phyloP scores from a whole-genome alignment of 2,888 invertebrate genomes.

The Aquatica leii region DNA sequence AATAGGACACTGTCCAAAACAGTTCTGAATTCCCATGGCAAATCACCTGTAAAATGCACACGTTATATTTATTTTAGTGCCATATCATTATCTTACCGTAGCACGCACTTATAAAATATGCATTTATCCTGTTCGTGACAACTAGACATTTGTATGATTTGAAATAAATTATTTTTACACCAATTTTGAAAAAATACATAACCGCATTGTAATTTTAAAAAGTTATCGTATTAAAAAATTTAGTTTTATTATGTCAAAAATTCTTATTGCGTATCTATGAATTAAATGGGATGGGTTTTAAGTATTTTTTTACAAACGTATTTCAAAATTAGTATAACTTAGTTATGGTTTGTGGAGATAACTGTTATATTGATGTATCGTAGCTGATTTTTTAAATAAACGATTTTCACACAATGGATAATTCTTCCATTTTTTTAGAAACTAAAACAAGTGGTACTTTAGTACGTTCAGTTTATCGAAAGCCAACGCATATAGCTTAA shows the following conservation, averaged over 20 bases:
- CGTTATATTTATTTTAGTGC: slow-evolving; percentile 54
- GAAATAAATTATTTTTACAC: slow-evolving; percentile 43
- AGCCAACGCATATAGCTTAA: no score
- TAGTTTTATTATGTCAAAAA: background rate
- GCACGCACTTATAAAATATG: slow-evolving; percentile 53
- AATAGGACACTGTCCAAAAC: slow-evolving; percentile 34
- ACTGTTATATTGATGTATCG: no score
- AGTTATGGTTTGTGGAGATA: no score
- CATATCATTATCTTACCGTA: slow-evolving; percentile 51
- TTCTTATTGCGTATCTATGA: no score
- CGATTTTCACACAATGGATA: no score
- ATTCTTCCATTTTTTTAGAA: no score
- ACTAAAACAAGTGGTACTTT: no score
- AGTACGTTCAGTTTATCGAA: no score
- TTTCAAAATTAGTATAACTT: no score
- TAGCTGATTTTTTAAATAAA: no score
- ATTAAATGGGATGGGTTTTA: no score
- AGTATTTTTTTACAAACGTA: no score
- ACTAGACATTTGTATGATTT: slow-evolving; percentile 44
- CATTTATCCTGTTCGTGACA: slow-evolving; percentile 44
- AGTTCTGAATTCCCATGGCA: slow-evolving; percentile 52
- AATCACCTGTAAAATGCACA: slow-evolving; percentile 53
- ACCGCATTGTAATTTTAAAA: slow-evolving; percentile 8
- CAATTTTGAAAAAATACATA: slow-evolving; percentile 27
- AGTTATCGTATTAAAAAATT: background rate